Evolutionary conservation across 2,888 invertebrate species (phyloP), one percentile per base, ranked within the genome.

Genomic region (Tachystola acroxantha): DNA sequence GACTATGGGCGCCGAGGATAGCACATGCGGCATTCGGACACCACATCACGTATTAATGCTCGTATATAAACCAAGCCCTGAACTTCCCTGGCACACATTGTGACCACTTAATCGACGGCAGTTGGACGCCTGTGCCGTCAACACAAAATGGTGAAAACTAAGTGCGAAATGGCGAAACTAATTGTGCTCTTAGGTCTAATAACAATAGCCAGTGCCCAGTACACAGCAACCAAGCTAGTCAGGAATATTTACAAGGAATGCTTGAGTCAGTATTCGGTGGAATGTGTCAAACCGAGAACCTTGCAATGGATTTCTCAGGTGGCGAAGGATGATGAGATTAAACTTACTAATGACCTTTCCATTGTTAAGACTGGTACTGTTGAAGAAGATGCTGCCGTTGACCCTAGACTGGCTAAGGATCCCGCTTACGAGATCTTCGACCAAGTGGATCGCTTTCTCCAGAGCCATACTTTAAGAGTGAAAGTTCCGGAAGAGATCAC

Each of bases 241-340:
- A 81, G 80, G 45, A 92, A 91, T 58, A 90, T 93, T 74, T 93
- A 92, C 66, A 75, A 88, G 35, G 88, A 89, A 67, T 93, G 93
- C 57, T 65, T 93, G 32, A 90, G 90, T 64, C 90, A 91, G 57
- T 90, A 92, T 57, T 92, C 92, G 27, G 84, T 91, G 45, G 88
- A 89, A 57, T 95, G 95, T 77, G 91, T 93, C 36, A 92, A 93
- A 58, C 94, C 94, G 6, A 93, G 93, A 72, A 90, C 94, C 30
- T 71, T 95, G 61, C 88, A 91, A 48, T 95, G 94, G 91, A 88
- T 94, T 53, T 91, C 91, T 50, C 85, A 89, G 41, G 92, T 91
- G 2, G 76, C 89, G 11, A 88, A 90, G 53, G 88, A 92, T 53
- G 91, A 93, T 38, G 90, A 91, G 63, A 92, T 95, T 48, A 89